A percentile compares a stretch with the other conserved stretches of the same genome.
These are phyloP conservation scores for Knipowitschia caucasica DNA, from an alignment of 2,797 vertebrate genomes.

Conservation along the genomic window DNA sequence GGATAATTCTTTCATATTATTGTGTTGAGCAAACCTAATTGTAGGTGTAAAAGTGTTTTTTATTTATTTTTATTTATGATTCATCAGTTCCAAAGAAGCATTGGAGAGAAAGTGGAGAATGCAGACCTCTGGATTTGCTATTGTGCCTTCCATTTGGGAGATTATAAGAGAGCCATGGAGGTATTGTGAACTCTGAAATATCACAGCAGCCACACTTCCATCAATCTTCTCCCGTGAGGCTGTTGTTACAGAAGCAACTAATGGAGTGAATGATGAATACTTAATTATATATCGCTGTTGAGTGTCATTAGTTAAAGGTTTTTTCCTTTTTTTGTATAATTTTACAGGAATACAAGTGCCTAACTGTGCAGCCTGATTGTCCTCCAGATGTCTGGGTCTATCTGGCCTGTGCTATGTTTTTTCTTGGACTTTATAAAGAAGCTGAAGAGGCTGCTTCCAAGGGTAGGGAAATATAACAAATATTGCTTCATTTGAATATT, in stretches of 20 bases:
- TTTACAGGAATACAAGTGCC: slow-evolving; percentile 85
- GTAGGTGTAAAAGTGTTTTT: slow-evolving; percentile 22
- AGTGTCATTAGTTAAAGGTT: neutral
- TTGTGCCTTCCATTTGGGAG: slow-evolving; percentile 92
- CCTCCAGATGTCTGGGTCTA: slow-evolving; percentile 89
- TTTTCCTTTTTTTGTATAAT: slow-evolving; percentile 1
- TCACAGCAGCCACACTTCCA: no score
- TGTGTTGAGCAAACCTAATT: slow-evolving; percentile 9
- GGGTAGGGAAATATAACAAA: slow-evolving; percentile 66
- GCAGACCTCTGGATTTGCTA: slow-evolving; percentile 90
- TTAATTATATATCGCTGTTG: no score
- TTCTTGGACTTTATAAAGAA: slow-evolving; percentile 92
- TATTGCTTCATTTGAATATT: neutral
- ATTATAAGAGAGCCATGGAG: slow-evolving; percentile 93
- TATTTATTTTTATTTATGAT: slow-evolving; percentile 7
- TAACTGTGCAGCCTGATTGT: slow-evolving; percentile 78
- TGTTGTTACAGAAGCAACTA: no score
- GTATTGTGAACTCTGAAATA: slow-evolving; percentile 63
- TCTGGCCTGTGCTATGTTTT: slow-evolving; percentile 90
- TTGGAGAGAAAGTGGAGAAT: slow-evolving; percentile 83
- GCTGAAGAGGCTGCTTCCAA: slow-evolving; percentile 90
- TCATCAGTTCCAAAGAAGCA: slow-evolving; percentile 87
- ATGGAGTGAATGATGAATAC: no score
- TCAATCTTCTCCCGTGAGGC: no score
- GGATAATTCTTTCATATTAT: neutral